These are phyloP conservation scores for Orestias chungarensis DNA, from an alignment of 2,797 vertebrate species.

Conservation along the genomic window DNA sequence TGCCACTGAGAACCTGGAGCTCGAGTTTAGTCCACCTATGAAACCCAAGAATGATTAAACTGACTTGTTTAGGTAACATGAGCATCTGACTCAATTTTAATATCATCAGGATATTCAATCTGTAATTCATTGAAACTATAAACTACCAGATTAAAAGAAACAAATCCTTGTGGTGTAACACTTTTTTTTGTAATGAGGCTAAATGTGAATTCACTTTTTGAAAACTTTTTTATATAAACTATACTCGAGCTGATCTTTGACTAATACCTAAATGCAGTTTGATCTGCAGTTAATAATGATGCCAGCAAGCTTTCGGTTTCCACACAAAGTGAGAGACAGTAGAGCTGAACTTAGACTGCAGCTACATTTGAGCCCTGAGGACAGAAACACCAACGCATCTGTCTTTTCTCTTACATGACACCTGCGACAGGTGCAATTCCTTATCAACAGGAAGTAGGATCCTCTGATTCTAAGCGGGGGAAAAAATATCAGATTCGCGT, in stretches of 20 bases:
- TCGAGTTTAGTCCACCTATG: conserved; percentile 20
- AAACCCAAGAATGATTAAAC: conserved; percentile 12
- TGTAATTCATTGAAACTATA: background rate
- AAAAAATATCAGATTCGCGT: conserved; percentile 20
- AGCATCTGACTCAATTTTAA: background rate
- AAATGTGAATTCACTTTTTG: too few relatives aligned
- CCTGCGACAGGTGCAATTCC: conserved; percentile 21
- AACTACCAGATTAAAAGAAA: background rate
- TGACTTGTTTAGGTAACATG: background rate
- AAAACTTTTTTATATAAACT: background rate
- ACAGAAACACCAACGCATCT: conserved; percentile 26
- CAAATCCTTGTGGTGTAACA: background rate
- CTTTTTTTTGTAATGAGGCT: background rate
- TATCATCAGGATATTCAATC: background rate
- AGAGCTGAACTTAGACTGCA: conserved; percentile 22
- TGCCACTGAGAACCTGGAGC: conserved; percentile 33
- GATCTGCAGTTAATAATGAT: conserved; percentile 43
- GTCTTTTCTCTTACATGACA: conserved; percentile 35
- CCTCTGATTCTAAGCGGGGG: background rate
- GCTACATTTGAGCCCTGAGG: conserved; percentile 48
- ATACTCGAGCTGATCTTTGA: background rate
- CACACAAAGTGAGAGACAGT: conserved; percentile 22
- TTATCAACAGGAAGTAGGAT: conserved; percentile 21
- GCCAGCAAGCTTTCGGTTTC: conserved; percentile 25
- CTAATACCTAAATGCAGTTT: background rate